Conservation (phyloP, 2,113 vertebrate species). For the Lampris megalopsis region DNA sequence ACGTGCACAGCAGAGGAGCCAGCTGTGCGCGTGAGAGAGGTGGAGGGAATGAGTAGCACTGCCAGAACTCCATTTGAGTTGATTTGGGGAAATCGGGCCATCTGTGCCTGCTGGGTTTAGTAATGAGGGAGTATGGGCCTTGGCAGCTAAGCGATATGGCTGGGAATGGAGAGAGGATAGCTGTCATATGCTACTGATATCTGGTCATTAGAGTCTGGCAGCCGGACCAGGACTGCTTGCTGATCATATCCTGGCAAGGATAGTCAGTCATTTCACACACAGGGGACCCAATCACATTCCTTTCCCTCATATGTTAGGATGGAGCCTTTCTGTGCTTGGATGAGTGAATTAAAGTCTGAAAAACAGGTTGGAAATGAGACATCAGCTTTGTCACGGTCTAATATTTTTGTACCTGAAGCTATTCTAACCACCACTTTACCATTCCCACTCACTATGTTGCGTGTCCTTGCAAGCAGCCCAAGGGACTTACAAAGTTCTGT, state of each 20-base stretch:
- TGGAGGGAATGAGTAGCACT: no score
- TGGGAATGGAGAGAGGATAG: background rate
- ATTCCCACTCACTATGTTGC: background rate
- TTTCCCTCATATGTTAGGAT: background rate
- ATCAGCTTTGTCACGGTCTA: background rate
- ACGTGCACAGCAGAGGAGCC: background rate
- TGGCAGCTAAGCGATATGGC: background rate
- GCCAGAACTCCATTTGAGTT: background rate
- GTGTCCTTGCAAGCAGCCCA: background rate
- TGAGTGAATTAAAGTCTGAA: background rate
- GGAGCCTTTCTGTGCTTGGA: background rate
- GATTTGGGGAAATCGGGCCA: background rate
- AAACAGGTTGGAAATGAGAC: background rate
- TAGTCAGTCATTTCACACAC: background rate
- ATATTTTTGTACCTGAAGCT: no score
- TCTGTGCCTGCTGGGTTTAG: background rate
- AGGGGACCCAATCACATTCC: background rate
- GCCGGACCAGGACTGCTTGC: background rate
- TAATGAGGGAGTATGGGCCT: background rate
- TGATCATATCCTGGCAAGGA: background rate
- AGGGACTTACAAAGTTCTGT: background rate
- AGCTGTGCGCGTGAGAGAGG: background rate
- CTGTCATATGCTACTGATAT: background rate
- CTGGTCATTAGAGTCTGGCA: slow-evolving; percentile 2
- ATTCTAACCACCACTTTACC: no score